A percentile compares a stretch with the other conserved stretches of the same genome.
Evolutionary conservation across 2,113 vertebrate species (phyloP).

Genomic region (Anhinga rufa): DNA sequence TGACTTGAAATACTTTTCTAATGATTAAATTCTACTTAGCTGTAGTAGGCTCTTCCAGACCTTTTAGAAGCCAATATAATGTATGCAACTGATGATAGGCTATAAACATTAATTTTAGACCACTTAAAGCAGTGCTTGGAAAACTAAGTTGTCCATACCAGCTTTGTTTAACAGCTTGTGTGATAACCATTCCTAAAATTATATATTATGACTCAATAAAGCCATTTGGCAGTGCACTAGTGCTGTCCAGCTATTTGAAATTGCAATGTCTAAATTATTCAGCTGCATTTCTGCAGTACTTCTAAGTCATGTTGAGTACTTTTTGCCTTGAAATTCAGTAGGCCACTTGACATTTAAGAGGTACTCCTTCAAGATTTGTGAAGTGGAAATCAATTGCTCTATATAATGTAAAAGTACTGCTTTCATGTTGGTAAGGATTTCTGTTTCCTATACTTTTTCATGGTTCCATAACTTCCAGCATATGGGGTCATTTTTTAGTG

Average conservation of each 20-base stretch:
- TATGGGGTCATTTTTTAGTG: not conserved
- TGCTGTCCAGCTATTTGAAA: not conserved
- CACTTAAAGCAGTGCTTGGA: not conserved
- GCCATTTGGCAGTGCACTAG: not conserved
- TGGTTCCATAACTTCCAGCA: not conserved
- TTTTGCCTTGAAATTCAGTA: not conserved
- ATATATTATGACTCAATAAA: not conserved
- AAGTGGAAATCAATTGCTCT: not conserved
- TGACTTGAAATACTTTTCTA: constrained; percentile 52
- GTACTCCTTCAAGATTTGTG: not conserved
- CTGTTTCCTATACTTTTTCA: not conserved
- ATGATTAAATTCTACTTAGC: constrained; percentile 34
- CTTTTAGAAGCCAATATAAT: not conserved
- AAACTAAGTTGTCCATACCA: not conserved
- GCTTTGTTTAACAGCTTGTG: not conserved
- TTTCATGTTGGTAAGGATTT: not conserved
- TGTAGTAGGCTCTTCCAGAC: not conserved
- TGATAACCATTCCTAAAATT: not conserved
- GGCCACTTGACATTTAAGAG: not conserved
- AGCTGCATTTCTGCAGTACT: not conserved
- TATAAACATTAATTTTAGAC: not conserved
- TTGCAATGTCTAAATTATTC: not conserved
- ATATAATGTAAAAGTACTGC: not conserved
- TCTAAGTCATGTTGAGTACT: not conserved
- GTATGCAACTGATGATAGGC: not conserved